Base-by-base conservation (phyloP, 2,888 invertebrate genomes). In the Adineta ricciae region DNA sequence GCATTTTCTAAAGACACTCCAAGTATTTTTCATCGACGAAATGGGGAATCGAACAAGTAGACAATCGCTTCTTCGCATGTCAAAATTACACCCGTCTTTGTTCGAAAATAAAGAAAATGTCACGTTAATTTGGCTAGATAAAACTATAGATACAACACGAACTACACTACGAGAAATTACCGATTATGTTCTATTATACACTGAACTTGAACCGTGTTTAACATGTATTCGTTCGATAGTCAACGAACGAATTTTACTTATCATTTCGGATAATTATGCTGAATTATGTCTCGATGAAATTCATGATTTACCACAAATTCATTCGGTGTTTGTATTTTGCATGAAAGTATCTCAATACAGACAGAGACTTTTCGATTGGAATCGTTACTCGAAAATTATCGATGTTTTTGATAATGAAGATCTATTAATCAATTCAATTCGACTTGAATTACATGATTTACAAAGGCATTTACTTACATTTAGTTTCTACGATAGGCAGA, bases 71-170 rank as follows among this genome's bases (percentile, higher is more conserved):
- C 32, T 32, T 64, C 64, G 64, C 32, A 16, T 64, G 32, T 64
- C 64, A 64, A 32, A 64, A 16, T 32, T 32, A 27, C 32, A 27
- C 19, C 9, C 32, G 19, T 64, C 32, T 64, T 27, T 32, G 19
- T 64, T 41, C 41, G 78, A 41, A 41, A 78, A 41, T 41, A 78
- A 41, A 78, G 78, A 78, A 78, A 24, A 78, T 78, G 41, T 78
- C 0, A 78, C 78, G n/a, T 78, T 78, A 24, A 78, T 78, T 41
- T 78, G 78, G 78, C n/a, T 78, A 78, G 78, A 78, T 41, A 78
- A 41, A 78, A 41, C 38, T 24, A 78, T 78, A 41, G 78, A 78
- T 78, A 41, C 78, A 41, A 41, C n/a, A 9, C 38, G 41, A 78
- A 78, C 21, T 24, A 41, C 41, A 78, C 14, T 78, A 41, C 78